Evolutionary conservation across 1,140 invertebrate species (phyloP).

Genomic region (Procambarus virginalis): DNA sequence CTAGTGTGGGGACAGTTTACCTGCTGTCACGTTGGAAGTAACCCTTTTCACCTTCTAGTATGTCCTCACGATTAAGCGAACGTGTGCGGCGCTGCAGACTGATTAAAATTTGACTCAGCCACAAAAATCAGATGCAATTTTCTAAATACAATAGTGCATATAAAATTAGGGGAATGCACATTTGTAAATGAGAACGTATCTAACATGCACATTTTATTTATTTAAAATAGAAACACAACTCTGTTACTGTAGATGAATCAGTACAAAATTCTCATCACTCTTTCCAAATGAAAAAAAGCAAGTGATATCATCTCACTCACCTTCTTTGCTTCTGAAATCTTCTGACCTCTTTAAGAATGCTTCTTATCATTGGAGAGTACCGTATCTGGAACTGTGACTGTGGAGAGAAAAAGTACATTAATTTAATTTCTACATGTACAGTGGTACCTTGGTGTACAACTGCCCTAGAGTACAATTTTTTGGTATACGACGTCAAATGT

Average conservation of each 20-base stretch:
- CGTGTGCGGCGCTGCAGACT: constrained; percentile 45
- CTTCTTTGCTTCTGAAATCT: constrained; percentile 63
- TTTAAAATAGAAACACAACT: not conserved
- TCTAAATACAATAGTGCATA: not conserved
- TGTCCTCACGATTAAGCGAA: constrained; percentile 56
- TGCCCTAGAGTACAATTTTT: no score
- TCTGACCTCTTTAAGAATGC: constrained; percentile 62
- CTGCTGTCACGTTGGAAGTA: constrained; percentile 39
- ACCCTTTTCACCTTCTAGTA: constrained; percentile 28
- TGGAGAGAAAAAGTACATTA: constrained; percentile 7
- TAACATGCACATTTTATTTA: not conserved
- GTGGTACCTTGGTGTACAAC: no score
- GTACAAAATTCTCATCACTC: not conserved
- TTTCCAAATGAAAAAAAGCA: not conserved
- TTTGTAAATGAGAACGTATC: not conserved
- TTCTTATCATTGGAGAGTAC: constrained; percentile 56
- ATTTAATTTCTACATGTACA: not conserved
- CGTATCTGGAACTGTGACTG: constrained; percentile 66
- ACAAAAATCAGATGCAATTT: not conserved
- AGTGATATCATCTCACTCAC: constrained; percentile 12
- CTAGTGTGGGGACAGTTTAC: constrained; percentile 13
- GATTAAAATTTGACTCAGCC: constrained; percentile 32
- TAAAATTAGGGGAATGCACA: not conserved
- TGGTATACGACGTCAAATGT: no score
- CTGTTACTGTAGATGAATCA: not conserved